phyloP scores from a whole-genome alignment of 2,797 vertebrate species.

The Eulemur coronatus region DNA sequence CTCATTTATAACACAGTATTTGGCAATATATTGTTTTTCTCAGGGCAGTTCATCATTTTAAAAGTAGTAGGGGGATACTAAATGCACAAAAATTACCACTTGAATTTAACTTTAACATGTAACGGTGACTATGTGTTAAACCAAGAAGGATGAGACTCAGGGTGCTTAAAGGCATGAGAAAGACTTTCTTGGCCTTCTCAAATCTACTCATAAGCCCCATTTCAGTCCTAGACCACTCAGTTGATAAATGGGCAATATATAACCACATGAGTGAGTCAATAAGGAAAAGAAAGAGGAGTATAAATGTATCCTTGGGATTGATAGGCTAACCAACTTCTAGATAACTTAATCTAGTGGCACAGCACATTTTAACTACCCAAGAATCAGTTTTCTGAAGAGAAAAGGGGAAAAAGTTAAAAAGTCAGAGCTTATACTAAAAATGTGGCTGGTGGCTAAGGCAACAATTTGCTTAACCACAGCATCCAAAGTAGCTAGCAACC shows the following conservation, averaged over 20 bases:
- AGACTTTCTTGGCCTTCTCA: neutral
- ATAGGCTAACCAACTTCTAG: neutral
- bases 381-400: slow-evolving; percentile 37
- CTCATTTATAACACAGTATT: neutral
- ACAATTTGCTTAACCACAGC: slow-evolving; percentile 61
- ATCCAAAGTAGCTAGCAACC: slow-evolving; percentile 70
- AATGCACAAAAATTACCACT: neutral
- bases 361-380: neutral
- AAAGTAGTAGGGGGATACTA: neutral
- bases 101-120: slow-evolving; percentile 24
- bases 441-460: slow-evolving; percentile 46
- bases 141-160: neutral
- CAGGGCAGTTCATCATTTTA: neutral
- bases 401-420: neutral
- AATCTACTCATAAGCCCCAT: neutral
- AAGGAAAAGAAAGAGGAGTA: neutral
- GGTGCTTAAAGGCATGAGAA: neutral
- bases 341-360: neutral
- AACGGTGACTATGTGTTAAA: neutral
- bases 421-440: slow-evolving; percentile 47
- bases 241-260: neutral
- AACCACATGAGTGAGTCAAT: neutral
- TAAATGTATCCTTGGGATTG: neutral
- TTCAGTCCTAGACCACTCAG: neutral
- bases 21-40: neutral